Evolutionary conservation across 1,140 invertebrate genomes (phyloP).

Genomic region (Drosophila navojoa): DNA sequence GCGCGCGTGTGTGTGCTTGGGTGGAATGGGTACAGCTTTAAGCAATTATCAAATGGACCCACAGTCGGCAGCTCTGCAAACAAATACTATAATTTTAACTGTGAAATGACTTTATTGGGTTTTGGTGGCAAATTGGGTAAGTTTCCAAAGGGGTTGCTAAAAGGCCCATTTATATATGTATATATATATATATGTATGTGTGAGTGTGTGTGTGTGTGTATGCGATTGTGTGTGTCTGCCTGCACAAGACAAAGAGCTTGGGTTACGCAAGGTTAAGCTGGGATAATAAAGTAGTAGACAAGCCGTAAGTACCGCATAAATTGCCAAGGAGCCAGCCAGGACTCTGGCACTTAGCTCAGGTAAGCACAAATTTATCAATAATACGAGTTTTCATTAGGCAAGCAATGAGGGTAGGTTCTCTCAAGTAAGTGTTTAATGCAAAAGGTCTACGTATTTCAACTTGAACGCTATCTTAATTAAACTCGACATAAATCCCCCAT

Average conservation of each 20-base stretch:
- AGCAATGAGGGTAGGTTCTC: not conserved
- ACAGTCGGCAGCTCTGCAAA: conserved; percentile 26
- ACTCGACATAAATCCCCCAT: not conserved
- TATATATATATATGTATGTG: no score
- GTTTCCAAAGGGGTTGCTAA: conserved; percentile 31
- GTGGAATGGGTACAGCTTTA: conserved; percentile 44
- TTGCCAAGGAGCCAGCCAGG: conserved; percentile 4
- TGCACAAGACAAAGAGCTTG: conserved; percentile 19
- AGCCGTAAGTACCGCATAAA: conserved; percentile 13
- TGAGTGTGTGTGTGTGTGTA: not conserved
- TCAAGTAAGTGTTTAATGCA: not conserved
- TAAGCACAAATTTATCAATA: conserved; percentile 3
- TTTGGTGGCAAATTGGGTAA: conserved; percentile 39
- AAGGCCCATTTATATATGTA: not conserved
- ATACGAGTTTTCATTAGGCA: not conserved
- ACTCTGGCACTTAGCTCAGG: not conserved
- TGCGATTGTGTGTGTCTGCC: not conserved
- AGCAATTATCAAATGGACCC: conserved; percentile 78
- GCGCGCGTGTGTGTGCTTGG: not conserved
- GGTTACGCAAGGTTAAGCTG: conserved; percentile 31
- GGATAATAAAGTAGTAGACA: conserved; percentile 24
- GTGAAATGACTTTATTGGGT: conserved; percentile 77
- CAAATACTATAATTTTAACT: conserved; percentile 48
- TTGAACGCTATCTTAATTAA: not conserved
- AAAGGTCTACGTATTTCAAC: not conserved